phyloP scores from a whole-genome alignment of 2,113 vertebrate species.

The Ramphastos sulfuratus region DNA sequence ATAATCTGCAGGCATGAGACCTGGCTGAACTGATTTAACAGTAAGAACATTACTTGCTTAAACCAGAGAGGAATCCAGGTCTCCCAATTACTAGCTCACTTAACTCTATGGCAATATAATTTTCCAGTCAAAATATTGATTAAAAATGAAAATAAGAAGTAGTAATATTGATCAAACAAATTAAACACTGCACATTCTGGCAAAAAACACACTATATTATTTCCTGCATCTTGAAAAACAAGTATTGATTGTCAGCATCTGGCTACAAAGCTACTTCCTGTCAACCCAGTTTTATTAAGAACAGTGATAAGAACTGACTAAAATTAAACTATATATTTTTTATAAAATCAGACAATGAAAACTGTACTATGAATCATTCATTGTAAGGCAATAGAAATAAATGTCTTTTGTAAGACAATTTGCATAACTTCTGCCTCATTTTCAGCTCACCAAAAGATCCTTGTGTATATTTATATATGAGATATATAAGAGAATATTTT shows the following conservation, averaged over 20 bases:
- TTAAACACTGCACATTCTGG: neutral
- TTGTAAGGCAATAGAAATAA: neutral
- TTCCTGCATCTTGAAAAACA: neutral
- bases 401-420: neutral
- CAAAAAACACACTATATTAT: neutral
- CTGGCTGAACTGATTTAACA: constrained; percentile 13
- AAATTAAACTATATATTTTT: neutral
- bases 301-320: neutral
- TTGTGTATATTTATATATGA: neutral
- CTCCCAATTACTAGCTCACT: neutral
- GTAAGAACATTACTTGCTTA: constrained; percentile 6
- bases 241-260: neutral
- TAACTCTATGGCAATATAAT: neutral
- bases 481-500: neutral
- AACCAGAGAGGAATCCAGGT: neutral
- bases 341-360: neutral
- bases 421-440: neutral
- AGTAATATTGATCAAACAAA: neutral
- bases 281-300: neutral
- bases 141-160: constrained; percentile 15
- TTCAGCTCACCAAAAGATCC: neutral
- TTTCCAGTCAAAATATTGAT: neutral
- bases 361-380: neutral
- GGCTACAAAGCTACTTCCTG: neutral
- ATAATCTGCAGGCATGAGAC: neutral